Evolutionary conservation across 2,888 invertebrate genomes (phyloP).

Genomic region (Cataglyphis livida): DNA sequence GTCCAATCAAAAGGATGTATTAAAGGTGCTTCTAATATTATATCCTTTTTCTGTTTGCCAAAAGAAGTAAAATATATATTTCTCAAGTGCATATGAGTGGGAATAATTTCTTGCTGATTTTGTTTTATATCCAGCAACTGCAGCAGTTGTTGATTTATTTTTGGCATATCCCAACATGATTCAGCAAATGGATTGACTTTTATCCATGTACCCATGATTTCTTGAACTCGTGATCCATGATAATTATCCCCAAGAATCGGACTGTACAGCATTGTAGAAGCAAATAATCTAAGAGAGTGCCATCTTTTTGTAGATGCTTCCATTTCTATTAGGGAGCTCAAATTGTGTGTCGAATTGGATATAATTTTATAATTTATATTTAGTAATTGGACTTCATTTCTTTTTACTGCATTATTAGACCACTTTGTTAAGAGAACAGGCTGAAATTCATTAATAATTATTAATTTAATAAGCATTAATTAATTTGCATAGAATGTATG

Average conservation of each 20-base stretch:
- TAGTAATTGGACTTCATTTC: conserved; percentile 68
- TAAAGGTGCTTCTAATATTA: conserved; percentile 81
- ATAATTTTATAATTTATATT: conserved; percentile 75
- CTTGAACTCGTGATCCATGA: conserved; percentile 80
- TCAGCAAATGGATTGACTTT: conserved; percentile 79
- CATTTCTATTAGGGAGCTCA: conserved; percentile 81
- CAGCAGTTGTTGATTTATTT: conserved; percentile 73
- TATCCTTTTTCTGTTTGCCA: conserved; percentile 59
- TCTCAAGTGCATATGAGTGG: conserved; percentile 82
- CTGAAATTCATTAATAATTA: conserved; percentile 67
- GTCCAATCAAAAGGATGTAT: conserved; percentile 82
- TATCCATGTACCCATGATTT: conserved; percentile 79
- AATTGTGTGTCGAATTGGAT: conserved; percentile 72
- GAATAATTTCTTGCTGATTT: conserved; percentile 78
- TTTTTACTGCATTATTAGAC: conserved; percentile 66
- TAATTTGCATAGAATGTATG: neutral
- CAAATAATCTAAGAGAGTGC: conserved; percentile 83
- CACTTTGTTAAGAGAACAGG: conserved; percentile 70
- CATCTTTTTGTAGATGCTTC: conserved; percentile 76
- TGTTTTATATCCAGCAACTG: conserved; percentile 68
- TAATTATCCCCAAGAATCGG: conserved; percentile 85
- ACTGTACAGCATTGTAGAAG: conserved; percentile 79
- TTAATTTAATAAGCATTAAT: neutral
- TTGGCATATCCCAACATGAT: conserved; percentile 54
- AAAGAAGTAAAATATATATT: conserved; percentile 75